Evolutionary conservation across 2,797 vertebrate species (phyloP).

Genomic region (Pyrrhura leucotis): DNA sequence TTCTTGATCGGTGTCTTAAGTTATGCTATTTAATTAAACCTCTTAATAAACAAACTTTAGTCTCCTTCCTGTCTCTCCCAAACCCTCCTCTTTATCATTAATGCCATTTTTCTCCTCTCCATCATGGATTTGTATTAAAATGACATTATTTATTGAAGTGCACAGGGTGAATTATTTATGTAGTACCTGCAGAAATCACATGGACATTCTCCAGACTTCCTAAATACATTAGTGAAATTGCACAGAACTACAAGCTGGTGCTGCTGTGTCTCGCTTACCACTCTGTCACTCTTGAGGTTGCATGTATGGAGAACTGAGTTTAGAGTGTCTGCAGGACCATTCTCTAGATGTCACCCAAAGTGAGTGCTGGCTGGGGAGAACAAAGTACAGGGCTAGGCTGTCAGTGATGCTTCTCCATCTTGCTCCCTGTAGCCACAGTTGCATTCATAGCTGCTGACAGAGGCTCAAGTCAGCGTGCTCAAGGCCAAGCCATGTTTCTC

Average conservation of each 20-base stretch:
- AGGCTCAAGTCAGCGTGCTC: not conserved
- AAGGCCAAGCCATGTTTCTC: not conserved
- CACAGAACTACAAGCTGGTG: not conserved
- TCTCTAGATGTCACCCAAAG: not conserved
- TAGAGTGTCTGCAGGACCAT: not conserved
- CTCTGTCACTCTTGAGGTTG: not conserved
- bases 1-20: not conserved
- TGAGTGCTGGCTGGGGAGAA: not conserved
- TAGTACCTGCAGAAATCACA: conserved; percentile 10
- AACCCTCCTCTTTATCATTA: conserved; percentile 10
- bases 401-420: not conserved
- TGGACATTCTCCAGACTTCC: conserved; percentile 4
- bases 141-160: conserved; percentile 43
- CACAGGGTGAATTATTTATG: conserved; percentile 39
- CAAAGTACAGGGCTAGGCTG: not conserved
- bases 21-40: conserved; percentile 23
- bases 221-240: conserved; percentile 7
- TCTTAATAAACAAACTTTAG: conserved; percentile 2
- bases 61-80: conserved; percentile 18
- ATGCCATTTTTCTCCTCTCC: conserved; percentile 9
- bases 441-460: not conserved
- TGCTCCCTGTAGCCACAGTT: not conserved
- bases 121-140: conserved; percentile 28
- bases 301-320: not conserved
- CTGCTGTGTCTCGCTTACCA: not conserved